These are phyloP conservation scores for Todus mexicanus DNA, from an alignment of 2,797 vertebrate species.

Conservation along the genomic window DNA sequence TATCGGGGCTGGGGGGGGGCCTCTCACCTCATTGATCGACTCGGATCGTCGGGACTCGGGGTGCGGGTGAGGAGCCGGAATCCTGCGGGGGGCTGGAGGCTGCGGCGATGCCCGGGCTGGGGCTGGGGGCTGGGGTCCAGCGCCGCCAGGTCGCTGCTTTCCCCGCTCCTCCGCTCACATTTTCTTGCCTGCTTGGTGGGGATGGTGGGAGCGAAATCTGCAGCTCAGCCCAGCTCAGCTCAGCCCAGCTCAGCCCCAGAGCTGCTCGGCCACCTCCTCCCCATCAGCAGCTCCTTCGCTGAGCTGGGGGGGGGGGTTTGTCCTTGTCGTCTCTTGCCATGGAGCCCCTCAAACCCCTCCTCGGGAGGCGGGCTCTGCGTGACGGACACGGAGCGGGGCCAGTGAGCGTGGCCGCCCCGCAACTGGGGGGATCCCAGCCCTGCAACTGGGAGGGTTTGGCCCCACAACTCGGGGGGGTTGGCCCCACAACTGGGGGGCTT, in stretches of 20 bases:
- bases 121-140: too few species aligned
- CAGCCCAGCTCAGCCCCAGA: background rate
- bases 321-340: slow-evolving; percentile 51
- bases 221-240: background rate
- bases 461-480: too few species aligned
- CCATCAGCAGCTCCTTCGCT: background rate
- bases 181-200: background rate
- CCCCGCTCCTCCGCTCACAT: background rate
- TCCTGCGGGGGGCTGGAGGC: too few species aligned
- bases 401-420: background rate
- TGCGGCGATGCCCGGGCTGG: too few species aligned
- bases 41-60: background rate
- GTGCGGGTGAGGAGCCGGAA: too few species aligned
- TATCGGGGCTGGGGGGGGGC: background rate
- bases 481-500: too few species aligned
- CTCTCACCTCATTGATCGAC: slow-evolving; percentile 62
- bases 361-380: slow-evolving; percentile 32
- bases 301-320: slow-evolving; percentile 7
- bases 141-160: background rate
- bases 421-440: too few species aligned
- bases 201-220: background rate
- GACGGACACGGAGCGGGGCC: slow-evolving; percentile 14
- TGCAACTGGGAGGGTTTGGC: too few species aligned
- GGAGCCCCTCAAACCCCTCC: slow-evolving; percentile 58
- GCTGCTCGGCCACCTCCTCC: background rate